Percentiles rank a stretch among this genome's conserved stretches.
Evolutionary conservation across 2,113 vertebrate genomes (phyloP).

Genomic region (Seriola rivoliana): DNA sequence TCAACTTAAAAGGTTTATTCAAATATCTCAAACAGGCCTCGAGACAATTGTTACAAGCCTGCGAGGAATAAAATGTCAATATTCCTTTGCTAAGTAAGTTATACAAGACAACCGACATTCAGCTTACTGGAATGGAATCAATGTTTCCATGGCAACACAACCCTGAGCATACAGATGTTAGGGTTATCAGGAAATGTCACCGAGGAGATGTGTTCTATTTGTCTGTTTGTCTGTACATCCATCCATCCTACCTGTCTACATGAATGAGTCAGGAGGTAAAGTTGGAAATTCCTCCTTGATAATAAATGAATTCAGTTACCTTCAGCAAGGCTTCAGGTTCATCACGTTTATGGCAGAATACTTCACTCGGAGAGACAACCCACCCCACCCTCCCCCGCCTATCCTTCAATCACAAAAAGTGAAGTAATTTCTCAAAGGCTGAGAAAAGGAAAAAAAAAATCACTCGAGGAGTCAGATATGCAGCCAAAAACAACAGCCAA

Average conservation of each 20-base stretch:
- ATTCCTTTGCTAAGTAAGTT: constrained; percentile 9
- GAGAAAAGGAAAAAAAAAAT: constrained; percentile 5
- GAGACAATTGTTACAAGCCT: constrained; percentile 14
- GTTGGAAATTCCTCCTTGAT: constrained; percentile 1
- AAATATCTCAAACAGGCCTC: constrained; percentile 17
- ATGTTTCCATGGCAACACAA: constrained; percentile 35
- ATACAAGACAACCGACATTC: constrained; percentile 10
- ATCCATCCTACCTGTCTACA: not conserved
- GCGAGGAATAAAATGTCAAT: constrained; percentile 2
- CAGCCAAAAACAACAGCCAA: constrained; percentile 29
- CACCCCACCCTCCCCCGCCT: not conserved
- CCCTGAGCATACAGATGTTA: constrained; percentile 4
- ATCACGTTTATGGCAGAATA: constrained; percentile 14
- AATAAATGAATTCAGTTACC: constrained; percentile 26
- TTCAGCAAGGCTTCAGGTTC: constrained; percentile 23
- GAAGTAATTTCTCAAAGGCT: constrained; percentile 33
- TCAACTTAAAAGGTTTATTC: constrained; percentile 20
- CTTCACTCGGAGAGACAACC: constrained; percentile 21
- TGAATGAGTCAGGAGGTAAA: not conserved
- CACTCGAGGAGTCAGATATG: constrained; percentile 22
- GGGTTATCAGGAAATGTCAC: constrained; percentile 29
- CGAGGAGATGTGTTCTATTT: not conserved
- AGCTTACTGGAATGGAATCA: constrained; percentile 7
- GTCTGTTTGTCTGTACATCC: not conserved
- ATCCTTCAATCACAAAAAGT: constrained; percentile 14